Percentiles rank a stretch among this genome's conserved stretches.
phyloP scores from a whole-genome alignment of 2,888 invertebrate species.

The Apantesis nais region DNA sequence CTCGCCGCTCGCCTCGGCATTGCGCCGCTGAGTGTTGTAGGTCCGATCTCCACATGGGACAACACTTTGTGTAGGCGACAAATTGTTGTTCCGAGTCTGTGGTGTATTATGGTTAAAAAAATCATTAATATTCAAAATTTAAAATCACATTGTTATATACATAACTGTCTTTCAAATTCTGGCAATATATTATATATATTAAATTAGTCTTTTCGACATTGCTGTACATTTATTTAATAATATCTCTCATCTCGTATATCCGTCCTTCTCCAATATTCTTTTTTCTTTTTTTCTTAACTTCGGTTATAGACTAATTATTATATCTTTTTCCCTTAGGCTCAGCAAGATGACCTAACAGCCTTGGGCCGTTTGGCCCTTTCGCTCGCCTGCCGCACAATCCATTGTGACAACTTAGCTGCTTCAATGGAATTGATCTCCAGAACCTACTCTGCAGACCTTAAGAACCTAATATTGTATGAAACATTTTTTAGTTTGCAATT shows the following conservation, averaged over 20 bases:
- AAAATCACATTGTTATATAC: neutral
- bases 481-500: conserved; percentile 8
- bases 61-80: no score
- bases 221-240: neutral
- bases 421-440: conserved; percentile 95
- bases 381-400: conserved; percentile 96
- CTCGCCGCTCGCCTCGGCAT: no score
- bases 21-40: no score
- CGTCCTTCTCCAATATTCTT: no score
- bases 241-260: no score
- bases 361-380: conserved; percentile 96
- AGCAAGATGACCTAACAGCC: conserved; percentile 96
- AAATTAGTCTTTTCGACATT: neutral
- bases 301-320: no score
- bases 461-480: conserved; percentile 95
- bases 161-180: neutral
- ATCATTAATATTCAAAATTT: no score
- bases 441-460: conserved; percentile 96
- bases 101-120: no score
- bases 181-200: no score
- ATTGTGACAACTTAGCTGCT: conserved; percentile 95
- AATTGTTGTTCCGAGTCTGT: no score
- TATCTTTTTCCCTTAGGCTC: conserved; percentile 61
- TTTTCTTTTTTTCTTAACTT: no score
- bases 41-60: no score